Base-by-base conservation (phyloP, 2,888 invertebrate genomes). In the Synanthedon myopaeformis region DNA sequence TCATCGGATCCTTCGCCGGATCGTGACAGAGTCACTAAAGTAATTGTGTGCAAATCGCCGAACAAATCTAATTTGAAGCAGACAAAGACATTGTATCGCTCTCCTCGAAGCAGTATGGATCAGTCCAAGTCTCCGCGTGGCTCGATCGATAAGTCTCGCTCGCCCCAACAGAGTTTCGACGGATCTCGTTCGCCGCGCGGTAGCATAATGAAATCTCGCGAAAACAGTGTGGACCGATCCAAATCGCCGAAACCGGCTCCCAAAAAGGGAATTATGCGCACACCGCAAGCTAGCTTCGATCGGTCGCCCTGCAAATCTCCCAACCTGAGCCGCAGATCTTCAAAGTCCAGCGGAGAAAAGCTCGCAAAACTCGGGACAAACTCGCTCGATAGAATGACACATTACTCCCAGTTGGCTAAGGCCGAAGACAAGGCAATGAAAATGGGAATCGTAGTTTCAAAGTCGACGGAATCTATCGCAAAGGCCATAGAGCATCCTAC, bases 401-500 rank as follows among this genome's bases (percentile, higher is more conserved):
- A 88, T 61, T 88, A 86, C 62, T 88, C 88, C 3, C 86, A 88
- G 61, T 68, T 88, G 11, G 84, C 87, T 5, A 86, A 86, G 62
- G 88, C 79, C 3, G 88, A 88, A 66, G 87, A 88, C 55, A 87
- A 87, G 60, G 88, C 88, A 4, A 82, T 86, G 56, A 82, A 80
- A 69, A 87, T 88, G 82, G 88, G 88, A 1, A 90, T 90, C 52
- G 90, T 90, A 42, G 89, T 89, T 0, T 82, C 89, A 1, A 88
- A 89, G 59, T 89, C 89, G 2, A 89, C 89, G 1, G 89, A 89
- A 64, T 88, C 89, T 1, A 88, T 89, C 51, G 79, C 85, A 12
- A 82, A 83, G 65, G 84, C 89, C 12, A 90, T 92, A 54, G 92
- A 92, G 59, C 90, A 91, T 56, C 91, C 92, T 51, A 92, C 92